Base-by-base conservation (phyloP, 2,113 vertebrate species). In the Thalassoma bifasciatum region DNA sequence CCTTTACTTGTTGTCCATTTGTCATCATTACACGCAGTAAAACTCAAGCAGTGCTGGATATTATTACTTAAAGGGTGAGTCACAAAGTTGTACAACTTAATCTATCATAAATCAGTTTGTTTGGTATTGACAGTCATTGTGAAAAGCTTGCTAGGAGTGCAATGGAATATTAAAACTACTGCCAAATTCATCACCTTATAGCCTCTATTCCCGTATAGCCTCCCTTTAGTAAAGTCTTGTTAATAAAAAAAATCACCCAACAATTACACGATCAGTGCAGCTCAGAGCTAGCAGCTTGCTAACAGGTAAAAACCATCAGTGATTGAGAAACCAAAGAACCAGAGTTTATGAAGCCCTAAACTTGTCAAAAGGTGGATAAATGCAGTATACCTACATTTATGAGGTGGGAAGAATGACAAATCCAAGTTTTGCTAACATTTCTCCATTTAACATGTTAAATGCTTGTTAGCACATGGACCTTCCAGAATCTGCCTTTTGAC, bases 1-100 rank as follows among this genome's bases (percentile, higher is more conserved):
- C 88, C 91, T 91, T 91, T 85, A 72, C 56, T 54, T 76, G 84
- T 42, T 49, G 47, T 79, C 86, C 83, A 85, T 90, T 87, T 60
- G 82, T 91, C 88, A 89, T 44, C 23, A 51, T 79, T 72, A 86
- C 26, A 73, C 57, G 51, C 50, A 62, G 52, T 1, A 6, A 26
- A 72, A 44, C 58, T 70, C 13, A 34, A 24, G 0, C 11, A 60
- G 60, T 9, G 40, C 44, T 14, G 14, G 50, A 66, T 21, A 47
- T 47, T 37, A 53, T 0, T 53, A 65, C 0, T 56, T 5, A 14
- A 44, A 64, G 16, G 46, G 30, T 52, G 22, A 52, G 30, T 14
- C 14, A 23, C 53, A 38, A 73, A 65, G 42, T 37, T 17, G 11
- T 8, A 40, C 60, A 66, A 52, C 12, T 40, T 37, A 49, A 21